Base-by-base conservation (phyloP, 2,113 vertebrate genomes). In the Turdus rufiventris region DNA sequence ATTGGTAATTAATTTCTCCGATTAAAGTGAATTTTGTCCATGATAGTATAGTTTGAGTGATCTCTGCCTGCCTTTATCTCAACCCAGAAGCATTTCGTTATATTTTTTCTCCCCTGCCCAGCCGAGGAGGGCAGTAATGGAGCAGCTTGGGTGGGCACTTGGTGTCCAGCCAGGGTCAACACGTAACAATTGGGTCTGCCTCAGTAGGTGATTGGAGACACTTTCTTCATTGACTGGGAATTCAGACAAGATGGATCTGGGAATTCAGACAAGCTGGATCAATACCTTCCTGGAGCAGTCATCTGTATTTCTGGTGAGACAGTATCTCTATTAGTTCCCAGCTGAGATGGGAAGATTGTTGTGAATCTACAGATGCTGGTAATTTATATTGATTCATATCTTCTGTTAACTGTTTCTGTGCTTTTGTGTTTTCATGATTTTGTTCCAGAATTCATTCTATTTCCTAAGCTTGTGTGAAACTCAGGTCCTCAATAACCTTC, bases 11-110 rank as follows among this genome's bases (percentile, higher is more conserved):
- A 31, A 54, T 75, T 62, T 82, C 14, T 21, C 40, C 20, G 48
- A 56, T 38, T 40, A 25, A 45, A 12, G 18, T 62, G 40, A 6
- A 3, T 34, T 68, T 67, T 34, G 4, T 20, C 47, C 8, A 6
- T 42, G 40, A 17, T 10, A 20, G 8, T 24, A 47, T 19, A 17
- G 40, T 14, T 7, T 24, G 47, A 48, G 31, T 56, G 26, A 61
- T 53, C 10, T 47, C 53, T 61, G 40, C 10, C 18, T 61, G 9
- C 7, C 18, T 11, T 74, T 74, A 56, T 19, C 34, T 48, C 40
- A 36, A 14, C 5, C 10, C 12, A 7, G 12, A 34, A 36, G 16
- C 5, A 18, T 61, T 61, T 56, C 0, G 0, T 36, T 50, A 5
- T 42, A 28, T 28, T 67, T 68, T 53, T 47, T 13, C 42, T 62